Evolutionary conservation across 2,888 invertebrate genomes (phyloP).

Genomic region (Caenorhabditis afra): DNA sequence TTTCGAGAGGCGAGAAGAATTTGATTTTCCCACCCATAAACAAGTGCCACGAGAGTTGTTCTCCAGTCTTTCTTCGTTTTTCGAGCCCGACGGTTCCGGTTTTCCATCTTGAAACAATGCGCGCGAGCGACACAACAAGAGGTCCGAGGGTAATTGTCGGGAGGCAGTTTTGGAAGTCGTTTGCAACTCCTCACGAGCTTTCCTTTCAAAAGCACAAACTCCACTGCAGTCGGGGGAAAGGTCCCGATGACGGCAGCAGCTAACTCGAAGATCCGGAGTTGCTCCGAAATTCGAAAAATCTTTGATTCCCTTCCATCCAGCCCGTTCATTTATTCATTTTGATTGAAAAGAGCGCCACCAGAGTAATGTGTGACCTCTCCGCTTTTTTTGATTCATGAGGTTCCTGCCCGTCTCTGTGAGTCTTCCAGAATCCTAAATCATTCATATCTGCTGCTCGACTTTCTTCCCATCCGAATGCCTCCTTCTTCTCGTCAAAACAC

Average conservation of each 20-base stretch:
- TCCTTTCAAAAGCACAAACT: too few species aligned
- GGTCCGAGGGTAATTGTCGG: neutral
- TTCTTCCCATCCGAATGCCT: slow-evolving; percentile 7
- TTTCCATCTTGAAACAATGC: slow-evolving; percentile 12
- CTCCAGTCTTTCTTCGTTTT: neutral
- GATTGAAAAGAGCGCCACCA: neutral
- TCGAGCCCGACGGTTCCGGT: slow-evolving; percentile 5
- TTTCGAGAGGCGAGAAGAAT: neutral
- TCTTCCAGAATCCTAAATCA: slow-evolving; percentile 4
- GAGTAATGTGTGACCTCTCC: slow-evolving; percentile 18
- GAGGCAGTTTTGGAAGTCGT: too few species aligned
- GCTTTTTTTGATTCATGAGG: slow-evolving; percentile 4
- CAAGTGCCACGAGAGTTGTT: slow-evolving; percentile 28
- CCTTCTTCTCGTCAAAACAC: slow-evolving; percentile 14
- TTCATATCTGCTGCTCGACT: slow-evolving; percentile 14
- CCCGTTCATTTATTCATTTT: neutral
- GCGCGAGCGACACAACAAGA: too few species aligned
- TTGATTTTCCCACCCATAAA: slow-evolving; percentile 47
- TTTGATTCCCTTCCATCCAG: neutral
- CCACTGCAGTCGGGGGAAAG: too few species aligned
- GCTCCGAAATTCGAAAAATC: too few species aligned
- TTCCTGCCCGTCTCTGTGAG: neutral
- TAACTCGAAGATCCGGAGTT: too few species aligned
- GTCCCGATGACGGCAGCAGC: too few species aligned
- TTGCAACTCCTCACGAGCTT: too few species aligned